Conservation (phyloP, 2,888 invertebrate genomes). For the Ypsolopha scabrella region DNA sequence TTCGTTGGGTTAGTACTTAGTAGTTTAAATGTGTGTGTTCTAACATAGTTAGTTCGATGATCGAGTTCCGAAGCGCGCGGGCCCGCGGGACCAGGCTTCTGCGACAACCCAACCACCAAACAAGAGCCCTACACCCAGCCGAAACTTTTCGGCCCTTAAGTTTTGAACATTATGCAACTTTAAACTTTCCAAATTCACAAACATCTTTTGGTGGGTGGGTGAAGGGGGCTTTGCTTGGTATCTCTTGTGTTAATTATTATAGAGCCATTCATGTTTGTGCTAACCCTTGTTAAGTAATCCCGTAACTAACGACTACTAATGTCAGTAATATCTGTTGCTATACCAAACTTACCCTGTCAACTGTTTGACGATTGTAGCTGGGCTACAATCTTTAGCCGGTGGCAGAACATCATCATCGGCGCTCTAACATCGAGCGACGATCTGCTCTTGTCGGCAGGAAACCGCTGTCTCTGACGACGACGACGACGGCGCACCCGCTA, state of each 20-base stretch:
- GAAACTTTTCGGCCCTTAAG: conserved; percentile 31
- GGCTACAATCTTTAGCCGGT: background rate
- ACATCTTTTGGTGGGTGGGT: conserved; percentile 68
- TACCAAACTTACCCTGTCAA: background rate
- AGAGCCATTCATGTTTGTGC: conserved; percentile 11
- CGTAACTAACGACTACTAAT: background rate
- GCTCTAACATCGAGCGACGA: conserved; percentile 2
- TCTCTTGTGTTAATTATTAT: conserved; percentile 39
- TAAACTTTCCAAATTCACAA: conserved; percentile 37
- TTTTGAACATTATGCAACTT: conserved; percentile 11
- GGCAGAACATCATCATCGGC: background rate
- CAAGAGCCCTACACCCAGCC: conserved; percentile 68
- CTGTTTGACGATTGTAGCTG: background rate
- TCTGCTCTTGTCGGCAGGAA: conserved; percentile 39
- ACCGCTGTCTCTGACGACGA: conserved; percentile 68
- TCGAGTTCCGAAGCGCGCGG: conserved; percentile 42
- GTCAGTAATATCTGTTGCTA: background rate
- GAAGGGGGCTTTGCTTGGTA: conserved; percentile 73
- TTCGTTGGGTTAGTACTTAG: background rate
- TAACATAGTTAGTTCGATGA: background rate
- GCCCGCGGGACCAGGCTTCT: conserved; percentile 64
- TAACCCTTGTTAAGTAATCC: background rate
- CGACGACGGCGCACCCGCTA: conserved; percentile 67
- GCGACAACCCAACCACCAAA: conserved; percentile 70
- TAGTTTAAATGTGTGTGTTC: background rate